phyloP scores from a whole-genome alignment of 2,797 vertebrate genomes.

The Gymnoscopelus microlampas region DNA sequence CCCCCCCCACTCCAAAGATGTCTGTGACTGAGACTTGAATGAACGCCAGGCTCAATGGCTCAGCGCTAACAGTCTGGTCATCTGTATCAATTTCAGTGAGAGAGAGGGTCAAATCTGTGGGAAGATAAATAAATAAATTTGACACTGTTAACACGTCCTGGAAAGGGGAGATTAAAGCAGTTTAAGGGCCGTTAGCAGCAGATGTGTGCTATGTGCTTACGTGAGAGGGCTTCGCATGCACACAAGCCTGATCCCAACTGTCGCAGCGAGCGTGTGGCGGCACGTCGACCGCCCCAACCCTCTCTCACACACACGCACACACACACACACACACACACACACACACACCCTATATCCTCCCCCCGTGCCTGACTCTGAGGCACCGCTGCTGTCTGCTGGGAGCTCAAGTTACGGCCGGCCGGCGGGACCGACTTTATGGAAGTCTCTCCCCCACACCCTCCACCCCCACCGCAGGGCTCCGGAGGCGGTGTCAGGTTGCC shows the following conservation, averaged over 20 bases:
- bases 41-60: conserved; percentile 44
- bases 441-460: conserved; percentile 76
- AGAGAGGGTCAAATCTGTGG: conserved; percentile 31
- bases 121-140: conserved; percentile 15
- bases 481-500: conserved; percentile 81
- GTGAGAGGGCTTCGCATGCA: conserved; percentile 38
- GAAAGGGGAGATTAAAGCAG: conserved; percentile 27
- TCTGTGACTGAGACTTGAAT: conserved; percentile 26
- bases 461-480: conserved; percentile 72
- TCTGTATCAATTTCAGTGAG: conserved; percentile 55
- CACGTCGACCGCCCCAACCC: conserved; percentile 63
- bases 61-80: conserved; percentile 50
- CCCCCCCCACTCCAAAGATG: neutral
- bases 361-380: conserved; percentile 69
- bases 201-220: conserved; percentile 4
- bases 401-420: conserved; percentile 77
- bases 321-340: conserved; percentile 37
- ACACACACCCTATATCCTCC: neutral
- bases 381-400: conserved; percentile 74
- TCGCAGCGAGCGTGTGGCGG: conserved; percentile 72
- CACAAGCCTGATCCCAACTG: conserved; percentile 52
- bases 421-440: conserved; percentile 79
- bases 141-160: conserved; percentile 27
- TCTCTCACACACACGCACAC: conserved; percentile 1
- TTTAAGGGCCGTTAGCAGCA: conserved; percentile 3